These are phyloP conservation scores for Mechanitis messenoides DNA, from an alignment of 2,888 invertebrate species.

Conservation along the genomic window DNA sequence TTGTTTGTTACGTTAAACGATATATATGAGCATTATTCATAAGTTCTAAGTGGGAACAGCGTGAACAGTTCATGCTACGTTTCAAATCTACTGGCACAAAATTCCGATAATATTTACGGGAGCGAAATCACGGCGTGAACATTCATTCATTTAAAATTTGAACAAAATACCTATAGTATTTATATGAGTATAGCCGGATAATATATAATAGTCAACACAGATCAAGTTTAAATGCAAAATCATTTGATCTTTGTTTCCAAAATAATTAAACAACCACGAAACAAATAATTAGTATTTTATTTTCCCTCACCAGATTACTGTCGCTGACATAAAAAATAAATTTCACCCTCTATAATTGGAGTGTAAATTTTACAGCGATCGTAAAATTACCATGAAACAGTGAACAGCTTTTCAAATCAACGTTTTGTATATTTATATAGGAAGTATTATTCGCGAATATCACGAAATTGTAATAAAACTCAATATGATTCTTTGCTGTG, in stretches of 20 bases:
- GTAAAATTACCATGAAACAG: slow-evolving; percentile 58
- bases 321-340: slow-evolving; percentile 54
- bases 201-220: too few relatives aligned
- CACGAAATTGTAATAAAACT: slow-evolving; percentile 49
- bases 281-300: slow-evolving; percentile 40
- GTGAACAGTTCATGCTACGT: too few relatives aligned
- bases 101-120: too few relatives aligned
- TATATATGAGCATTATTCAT: too few relatives aligned
- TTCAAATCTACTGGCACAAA: too few relatives aligned
- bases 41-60: too few relatives aligned
- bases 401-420: slow-evolving; percentile 52
- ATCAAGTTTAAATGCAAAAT: too few relatives aligned
- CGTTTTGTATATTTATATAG: slow-evolving; percentile 35
- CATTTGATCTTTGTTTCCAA: slow-evolving; percentile 6
- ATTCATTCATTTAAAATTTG: too few relatives aligned
- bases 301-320: slow-evolving; percentile 42
- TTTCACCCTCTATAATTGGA: slow-evolving; percentile 55
- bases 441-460: slow-evolving; percentile 25
- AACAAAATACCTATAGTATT: too few relatives aligned
- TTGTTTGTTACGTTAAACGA: too few relatives aligned
- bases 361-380: slow-evolving; percentile 54
- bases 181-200: too few relatives aligned
- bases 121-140: too few relatives aligned
- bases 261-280: slow-evolving; percentile 33
- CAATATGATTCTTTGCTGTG: slow-evolving; percentile 40